These are phyloP conservation scores for Digitonthophagus gazella DNA, from an alignment of 2,888 invertebrate species.

Conservation along the genomic window DNA sequence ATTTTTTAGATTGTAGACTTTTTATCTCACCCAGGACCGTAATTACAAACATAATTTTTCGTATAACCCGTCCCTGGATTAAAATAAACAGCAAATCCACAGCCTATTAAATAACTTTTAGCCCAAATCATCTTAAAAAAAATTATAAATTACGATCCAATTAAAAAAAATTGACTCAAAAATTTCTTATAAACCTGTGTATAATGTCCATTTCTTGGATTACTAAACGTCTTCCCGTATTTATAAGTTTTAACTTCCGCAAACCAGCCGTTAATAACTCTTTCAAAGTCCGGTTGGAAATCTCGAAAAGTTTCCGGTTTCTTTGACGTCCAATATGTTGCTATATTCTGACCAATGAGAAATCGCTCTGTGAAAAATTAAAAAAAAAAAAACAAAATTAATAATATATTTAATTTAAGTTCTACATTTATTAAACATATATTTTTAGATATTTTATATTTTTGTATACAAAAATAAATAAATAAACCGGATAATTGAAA, in stretches of 20 bases:
- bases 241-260: conserved; percentile 66
- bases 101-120: conserved; percentile 79
- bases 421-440: too few species aligned
- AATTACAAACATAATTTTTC: conserved; percentile 82
- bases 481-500: too few species aligned
- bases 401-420: too few species aligned
- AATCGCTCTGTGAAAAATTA: conserved; percentile 59
- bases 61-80: conserved; percentile 71
- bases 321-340: conserved; percentile 76
- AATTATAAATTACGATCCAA: not conserved
- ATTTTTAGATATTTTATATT: too few species aligned
- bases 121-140: conserved; percentile 79
- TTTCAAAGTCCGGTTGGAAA: conserved; percentile 68
- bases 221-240: conserved; percentile 55
- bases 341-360: conserved; percentile 83
- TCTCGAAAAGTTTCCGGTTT: conserved; percentile 59
- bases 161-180: not conserved
- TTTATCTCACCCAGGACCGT: conserved; percentile 67
- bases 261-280: conserved; percentile 78
- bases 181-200: conserved; percentile 63
- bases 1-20: not conserved
- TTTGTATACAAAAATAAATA: too few species aligned
- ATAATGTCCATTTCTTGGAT: conserved; percentile 76
- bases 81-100: conserved; percentile 82
- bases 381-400: not conserved